phyloP scores from a whole-genome alignment of 2,888 invertebrate species.

The Leptothorax acervorum region DNA sequence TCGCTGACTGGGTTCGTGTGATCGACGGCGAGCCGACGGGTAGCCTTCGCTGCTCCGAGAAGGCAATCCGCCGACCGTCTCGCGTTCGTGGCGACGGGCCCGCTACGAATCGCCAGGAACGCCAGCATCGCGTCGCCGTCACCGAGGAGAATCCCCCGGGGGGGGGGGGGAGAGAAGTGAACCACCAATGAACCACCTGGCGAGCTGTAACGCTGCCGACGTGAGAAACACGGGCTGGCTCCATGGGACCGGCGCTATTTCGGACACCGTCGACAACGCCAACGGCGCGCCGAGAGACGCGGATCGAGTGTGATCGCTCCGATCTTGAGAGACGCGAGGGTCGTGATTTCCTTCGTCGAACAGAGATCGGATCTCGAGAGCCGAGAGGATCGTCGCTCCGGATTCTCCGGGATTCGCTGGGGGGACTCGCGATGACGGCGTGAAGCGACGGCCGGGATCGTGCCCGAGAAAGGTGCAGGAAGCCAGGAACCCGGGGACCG shows the following conservation, averaged over 20 bases:
- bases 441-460: neutral
- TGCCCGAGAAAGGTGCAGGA: neutral
- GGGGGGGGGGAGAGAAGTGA: neutral
- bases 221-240: constrained; percentile 71
- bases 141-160: neutral
- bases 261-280: constrained; percentile 57
- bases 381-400: neutral
- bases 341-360: neutral
- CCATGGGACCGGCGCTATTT: constrained; percentile 69
- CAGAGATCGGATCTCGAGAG: neutral
- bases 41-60: too few species aligned
- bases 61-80: too few species aligned
- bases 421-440: constrained; percentile 21
- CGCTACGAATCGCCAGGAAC: neutral
- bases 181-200: constrained; percentile 67
- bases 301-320: constrained; percentile 57
- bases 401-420: neutral
- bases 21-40: constrained; percentile 71
- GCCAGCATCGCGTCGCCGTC: neutral
- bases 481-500: neutral
- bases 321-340: neutral
- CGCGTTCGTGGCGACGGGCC: neutral
- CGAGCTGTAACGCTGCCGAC: constrained; percentile 60
- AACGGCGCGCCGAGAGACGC: constrained; percentile 56
- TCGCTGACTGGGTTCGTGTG: constrained; percentile 57